Percentiles rank a stretch among this genome's conserved stretches.
Conservation (phyloP, 2,888 invertebrate genomes). For the Ophion costatus region DNA sequence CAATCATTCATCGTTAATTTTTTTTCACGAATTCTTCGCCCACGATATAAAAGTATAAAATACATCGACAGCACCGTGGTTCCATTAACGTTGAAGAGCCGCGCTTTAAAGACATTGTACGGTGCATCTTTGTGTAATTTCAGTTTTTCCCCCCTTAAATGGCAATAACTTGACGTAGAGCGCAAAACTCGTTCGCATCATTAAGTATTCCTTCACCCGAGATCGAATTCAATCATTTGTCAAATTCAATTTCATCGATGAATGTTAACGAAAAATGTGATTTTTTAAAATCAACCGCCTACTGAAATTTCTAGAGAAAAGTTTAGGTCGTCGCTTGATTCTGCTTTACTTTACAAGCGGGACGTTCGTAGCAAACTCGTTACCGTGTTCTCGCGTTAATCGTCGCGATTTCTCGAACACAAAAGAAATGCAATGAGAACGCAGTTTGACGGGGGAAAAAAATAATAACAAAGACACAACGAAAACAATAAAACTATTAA, state of each 20-base stretch:
- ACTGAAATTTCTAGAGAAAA: background rate
- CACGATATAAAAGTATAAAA: constrained; percentile 83
- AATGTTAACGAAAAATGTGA: background rate
- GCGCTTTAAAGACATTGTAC: constrained; percentile 41
- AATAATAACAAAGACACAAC: background rate
- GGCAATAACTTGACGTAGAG: constrained; percentile 6
- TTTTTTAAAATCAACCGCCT: constrained; percentile 10
- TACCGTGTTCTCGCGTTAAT: no score
- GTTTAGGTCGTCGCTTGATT: background rate
- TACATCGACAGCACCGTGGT: constrained; percentile 71
- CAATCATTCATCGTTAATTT: constrained; percentile 72
- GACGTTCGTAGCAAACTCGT: no score
- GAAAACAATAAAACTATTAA: no score
- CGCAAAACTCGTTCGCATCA: background rate
- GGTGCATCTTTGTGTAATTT: constrained; percentile 18
- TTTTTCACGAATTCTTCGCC: constrained; percentile 70
- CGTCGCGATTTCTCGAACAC: background rate
- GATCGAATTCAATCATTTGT: background rate
- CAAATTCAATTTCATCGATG: background rate
- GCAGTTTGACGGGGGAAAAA: no score
- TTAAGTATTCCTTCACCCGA: constrained; percentile 1
- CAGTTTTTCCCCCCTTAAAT: background rate
- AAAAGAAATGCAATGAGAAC: background rate
- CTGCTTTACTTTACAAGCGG: no score
- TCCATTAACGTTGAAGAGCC: constrained; percentile 56